Evolutionary conservation across 64 coral and sea anemone species (phyloP).

Genomic region (Montipora capricornis): DNA sequence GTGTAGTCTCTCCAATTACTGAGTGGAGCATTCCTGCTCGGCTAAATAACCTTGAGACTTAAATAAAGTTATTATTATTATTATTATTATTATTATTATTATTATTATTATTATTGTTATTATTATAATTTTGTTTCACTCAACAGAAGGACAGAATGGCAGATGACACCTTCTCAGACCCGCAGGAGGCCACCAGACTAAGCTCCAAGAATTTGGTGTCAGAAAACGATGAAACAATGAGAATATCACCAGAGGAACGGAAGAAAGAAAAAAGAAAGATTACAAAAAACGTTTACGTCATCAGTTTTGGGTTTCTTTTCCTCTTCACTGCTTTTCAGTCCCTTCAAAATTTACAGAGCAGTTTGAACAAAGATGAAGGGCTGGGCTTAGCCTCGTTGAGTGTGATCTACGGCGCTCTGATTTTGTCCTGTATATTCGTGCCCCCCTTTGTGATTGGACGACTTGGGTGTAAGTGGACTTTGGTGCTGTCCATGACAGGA

Average conservation of each 20-base stretch:
- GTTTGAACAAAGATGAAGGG: constrained; percentile 83
- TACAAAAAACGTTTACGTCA: constrained; percentile 83
- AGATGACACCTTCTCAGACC: not conserved
- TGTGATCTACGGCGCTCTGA: constrained; percentile 86
- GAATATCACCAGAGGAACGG: constrained; percentile 45
- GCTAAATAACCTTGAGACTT: too few relatives aligned
- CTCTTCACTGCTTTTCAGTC: constrained; percentile 98
- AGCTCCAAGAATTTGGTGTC: not conserved
- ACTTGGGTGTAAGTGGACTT: constrained; percentile 95
- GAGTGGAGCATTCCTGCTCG: too few relatives aligned
- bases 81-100: too few relatives aligned
- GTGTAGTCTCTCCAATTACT: too few relatives aligned
- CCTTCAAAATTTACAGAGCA: constrained; percentile 97
- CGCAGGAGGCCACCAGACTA: not conserved
- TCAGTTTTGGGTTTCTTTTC: constrained; percentile 91
- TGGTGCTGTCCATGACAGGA: constrained; percentile 85
- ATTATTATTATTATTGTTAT: too few relatives aligned
- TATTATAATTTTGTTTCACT: too few relatives aligned
- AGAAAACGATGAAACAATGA: constrained; percentile 1
- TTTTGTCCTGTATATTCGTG: constrained; percentile 94
- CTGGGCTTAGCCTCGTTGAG: constrained; percentile 87
- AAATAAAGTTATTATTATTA: too few relatives aligned
- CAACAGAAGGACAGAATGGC: not conserved
- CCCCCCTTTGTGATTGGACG: constrained; percentile 92
- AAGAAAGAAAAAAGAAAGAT: constrained; percentile 78